Evolutionary conservation across 1,140 invertebrate species (phyloP), one percentile per base, ranked within the genome.

Genomic region (Bombus turneri): DNA sequence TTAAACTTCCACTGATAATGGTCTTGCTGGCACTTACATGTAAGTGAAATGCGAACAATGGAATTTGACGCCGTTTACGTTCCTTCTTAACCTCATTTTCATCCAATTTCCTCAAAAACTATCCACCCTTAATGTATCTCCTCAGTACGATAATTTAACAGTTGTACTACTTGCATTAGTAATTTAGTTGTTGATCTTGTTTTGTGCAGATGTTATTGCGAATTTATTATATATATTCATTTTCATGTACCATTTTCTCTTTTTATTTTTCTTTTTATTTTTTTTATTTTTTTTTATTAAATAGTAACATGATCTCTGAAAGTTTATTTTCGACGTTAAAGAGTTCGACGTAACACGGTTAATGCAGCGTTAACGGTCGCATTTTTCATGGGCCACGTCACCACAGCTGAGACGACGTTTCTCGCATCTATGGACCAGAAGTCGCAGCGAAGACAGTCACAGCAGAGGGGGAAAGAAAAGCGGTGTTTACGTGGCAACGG

Each of bases 1-100:
- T 85, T 85, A 80, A 80, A 85, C 83, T 73, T 37, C 34, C 15
- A 43, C 34, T 69, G 83, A 80, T 85, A 85, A 85, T 80, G 76
- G 47, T 39, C 68, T 22, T 22, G 39, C 62, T 41, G 59, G 47
- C 68, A 71, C 83, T 85, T 85, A 80, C 53, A 9, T 59, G n/a
- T 18, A 47, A n/a, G 81, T 53, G 73, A 76, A 83, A 76, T 53
- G 81, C 28, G 59, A 75, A 39, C 57, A 47, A 10, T 28, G 41
- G 12, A 76, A 76, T 43, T 43, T 37, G 18, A 72, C 71, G 13
- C n/a, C 25, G 15, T 39, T 37, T 22, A 22, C 47, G 47, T 53
- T 53, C 18, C 47, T 53, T 0, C 47, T 53, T 18, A 22, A 6
- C 47, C 47, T 53, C 47, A 22, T 53, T 53, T 53, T 53, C 47